Evolutionary conservation across 2,113 vertebrate species (phyloP).

Genomic region (Pteronura brasiliensis): DNA sequence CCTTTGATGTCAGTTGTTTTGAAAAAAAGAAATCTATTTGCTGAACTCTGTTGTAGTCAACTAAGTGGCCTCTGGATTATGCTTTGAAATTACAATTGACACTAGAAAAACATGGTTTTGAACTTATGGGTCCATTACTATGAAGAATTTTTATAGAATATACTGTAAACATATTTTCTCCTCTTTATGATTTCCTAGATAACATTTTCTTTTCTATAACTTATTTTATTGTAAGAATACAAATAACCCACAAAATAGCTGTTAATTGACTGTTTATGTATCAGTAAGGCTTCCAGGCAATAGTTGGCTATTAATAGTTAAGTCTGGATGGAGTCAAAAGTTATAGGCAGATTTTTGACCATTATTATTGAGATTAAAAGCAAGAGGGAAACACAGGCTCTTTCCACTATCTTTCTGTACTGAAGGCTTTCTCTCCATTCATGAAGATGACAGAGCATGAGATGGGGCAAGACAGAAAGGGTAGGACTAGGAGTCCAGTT

Average conservation of each 20-base stretch:
- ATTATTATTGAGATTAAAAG: neutral
- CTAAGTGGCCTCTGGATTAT: neutral
- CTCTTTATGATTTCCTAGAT: neutral
- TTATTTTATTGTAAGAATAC: neutral
- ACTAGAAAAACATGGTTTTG: neutral
- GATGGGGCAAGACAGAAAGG: neutral
- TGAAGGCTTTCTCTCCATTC: neutral
- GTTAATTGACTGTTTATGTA: neutral
- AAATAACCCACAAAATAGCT: neutral
- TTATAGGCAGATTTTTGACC: neutral
- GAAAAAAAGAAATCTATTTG: neutral
- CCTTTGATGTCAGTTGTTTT: neutral
- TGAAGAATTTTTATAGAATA: neutral
- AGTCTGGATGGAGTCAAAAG: neutral
- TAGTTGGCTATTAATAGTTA: neutral
- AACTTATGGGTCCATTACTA: neutral
- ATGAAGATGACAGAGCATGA: neutral
- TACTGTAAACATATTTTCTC: neutral
- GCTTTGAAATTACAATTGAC: neutral
- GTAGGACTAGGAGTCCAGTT: rapidly evolving
- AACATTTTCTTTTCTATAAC: neutral
- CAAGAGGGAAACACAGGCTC: neutral
- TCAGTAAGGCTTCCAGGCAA: neutral
- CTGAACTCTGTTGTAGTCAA: neutral
- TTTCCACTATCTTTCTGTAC: neutral